A percentile compares a stretch with the other conserved stretches of the same genome.
These are phyloP conservation scores for Caenorhabditis sp. DNA, from an alignment of 2,888 invertebrate species.

Conservation along the genomic window DNA sequence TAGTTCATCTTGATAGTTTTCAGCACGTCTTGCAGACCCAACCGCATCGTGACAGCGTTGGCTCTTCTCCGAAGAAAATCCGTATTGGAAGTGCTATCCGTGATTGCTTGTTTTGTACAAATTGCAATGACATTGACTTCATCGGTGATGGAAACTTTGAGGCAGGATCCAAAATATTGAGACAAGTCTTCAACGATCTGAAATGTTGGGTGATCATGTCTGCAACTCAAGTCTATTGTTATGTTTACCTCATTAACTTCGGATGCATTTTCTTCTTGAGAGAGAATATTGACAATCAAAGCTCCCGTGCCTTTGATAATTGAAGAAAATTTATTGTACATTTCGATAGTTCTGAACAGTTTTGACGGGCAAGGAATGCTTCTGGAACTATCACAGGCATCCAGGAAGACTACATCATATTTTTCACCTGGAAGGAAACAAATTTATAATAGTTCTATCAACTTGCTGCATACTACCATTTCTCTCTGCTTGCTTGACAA, in stretches of 20 bases:
- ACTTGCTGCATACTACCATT: conserved; percentile 67
- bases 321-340: conserved; percentile 56
- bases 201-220: conserved; percentile 12
- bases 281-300: conserved; percentile 64
- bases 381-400: conserved; percentile 76
- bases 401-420: conserved; percentile 77
- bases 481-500: conserved; percentile 65
- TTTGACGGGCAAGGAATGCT: conserved; percentile 76
- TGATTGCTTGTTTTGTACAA: conserved; percentile 60
- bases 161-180: conserved; percentile 59
- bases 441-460: too few species aligned
- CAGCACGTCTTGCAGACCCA: conserved; percentile 58
- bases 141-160: conserved; percentile 61
- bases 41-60: conserved; percentile 53
- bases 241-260: conserved; percentile 33
- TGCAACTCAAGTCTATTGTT: too few species aligned
- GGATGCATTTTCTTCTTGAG: conserved; percentile 42
- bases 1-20: conserved; percentile 60
- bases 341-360: conserved; percentile 64
- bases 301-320: conserved; percentile 58
- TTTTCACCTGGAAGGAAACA: conserved; percentile 61
- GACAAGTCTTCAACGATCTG: conserved; percentile 55
- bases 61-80: conserved; percentile 59
- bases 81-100: conserved; percentile 36
- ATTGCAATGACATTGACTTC: conserved; percentile 64